Evolutionary conservation across 2,888 invertebrate species (phyloP), one percentile per base, ranked within the genome.

Genomic region (Leptinotarsa tumamoca): DNA sequence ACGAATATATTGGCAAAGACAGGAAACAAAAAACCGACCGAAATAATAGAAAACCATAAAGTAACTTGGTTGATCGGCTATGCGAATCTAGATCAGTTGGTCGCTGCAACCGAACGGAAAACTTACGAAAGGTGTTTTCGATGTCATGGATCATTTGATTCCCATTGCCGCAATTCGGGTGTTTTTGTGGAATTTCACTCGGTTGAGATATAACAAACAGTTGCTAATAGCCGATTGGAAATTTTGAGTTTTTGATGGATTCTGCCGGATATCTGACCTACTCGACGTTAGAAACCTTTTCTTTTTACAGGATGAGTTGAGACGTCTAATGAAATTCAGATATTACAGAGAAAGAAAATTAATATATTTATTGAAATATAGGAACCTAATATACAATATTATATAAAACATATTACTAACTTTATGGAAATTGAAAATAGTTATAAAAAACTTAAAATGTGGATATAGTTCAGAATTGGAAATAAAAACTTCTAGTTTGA

Each of bases 31-130:
- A 70, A 70, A 58, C 50, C 56, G 10, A 4, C 58, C 15, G 70
- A 58, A 50, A 58, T 33, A 54, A 56, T 70, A 33, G 70, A 58
- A 68, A 70, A 58, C 58, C 58, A 70, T 70, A 68, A 50, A 68
- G 61, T 52, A 75, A 66, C 69, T 72, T 73, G 78, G 76, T 78
- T 78, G 78, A 78, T 76, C 71, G 71, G 67, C 71, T 78, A 75
- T 76, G 76, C 76, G 75, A 76, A 78, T 74, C 78, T 78, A 75
- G 78, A 76, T 78, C 76, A 78, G 74, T 78, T 76, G 78, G 78
- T 76, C 78, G 76, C 21, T 74, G 73, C 73, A 76, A 76, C 61
- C 63, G 67, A 76, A 74, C 71, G 74, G 76, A 69, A 78, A 78
- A 74, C n/a, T 76, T 74, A 76, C 78, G 75, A 76, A 78, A 78